Evolutionary conservation across 2,888 invertebrate genomes (phyloP).

Genomic region (Rutpela maculata): DNA sequence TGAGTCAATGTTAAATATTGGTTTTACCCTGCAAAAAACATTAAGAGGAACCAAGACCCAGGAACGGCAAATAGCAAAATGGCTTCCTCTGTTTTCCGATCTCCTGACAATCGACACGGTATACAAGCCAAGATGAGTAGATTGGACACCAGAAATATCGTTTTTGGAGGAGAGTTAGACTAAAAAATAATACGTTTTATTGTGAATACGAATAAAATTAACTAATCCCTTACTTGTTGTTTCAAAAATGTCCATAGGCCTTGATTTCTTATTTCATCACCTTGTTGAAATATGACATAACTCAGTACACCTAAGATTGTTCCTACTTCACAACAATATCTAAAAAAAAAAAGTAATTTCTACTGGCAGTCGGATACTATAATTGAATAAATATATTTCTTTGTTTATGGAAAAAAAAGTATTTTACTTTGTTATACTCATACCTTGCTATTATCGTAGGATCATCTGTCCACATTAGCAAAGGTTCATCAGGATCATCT

Average conservation of each 20-base stretch:
- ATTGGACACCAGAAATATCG: conserved; percentile 94
- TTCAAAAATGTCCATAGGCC: conserved; percentile 92
- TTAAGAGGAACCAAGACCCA: conserved; percentile 96
- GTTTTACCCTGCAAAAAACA: conserved; percentile 97
- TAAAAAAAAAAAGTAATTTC: conserved; percentile 53
- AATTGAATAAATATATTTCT: background rate
- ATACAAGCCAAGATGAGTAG: conserved; percentile 92
- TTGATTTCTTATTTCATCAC: conserved; percentile 96
- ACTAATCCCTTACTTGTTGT: conserved; percentile 83
- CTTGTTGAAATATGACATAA: conserved; percentile 93
- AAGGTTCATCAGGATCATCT: conserved; percentile 76
- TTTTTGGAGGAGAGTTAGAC: conserved; percentile 96
- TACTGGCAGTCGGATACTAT: background rate
- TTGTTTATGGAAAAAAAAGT: background rate
- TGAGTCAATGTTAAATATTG: background rate
- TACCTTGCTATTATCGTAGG: conserved; percentile 74
- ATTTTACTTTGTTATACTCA: no score
- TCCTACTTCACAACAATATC: conserved; percentile 89
- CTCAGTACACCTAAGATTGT: conserved; percentile 91
- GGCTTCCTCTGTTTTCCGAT: conserved; percentile 90
- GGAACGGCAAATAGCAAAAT: conserved; percentile 94
- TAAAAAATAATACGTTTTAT: conserved; percentile 71
- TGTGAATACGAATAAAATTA: background rate
- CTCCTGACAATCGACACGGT: conserved; percentile 86
- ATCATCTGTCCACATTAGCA: conserved; percentile 77